Percentiles rank a stretch among this genome's conserved stretches.
Conservation (phyloP, 2,888 invertebrate species). For the Epinotia demarniana region DNA sequence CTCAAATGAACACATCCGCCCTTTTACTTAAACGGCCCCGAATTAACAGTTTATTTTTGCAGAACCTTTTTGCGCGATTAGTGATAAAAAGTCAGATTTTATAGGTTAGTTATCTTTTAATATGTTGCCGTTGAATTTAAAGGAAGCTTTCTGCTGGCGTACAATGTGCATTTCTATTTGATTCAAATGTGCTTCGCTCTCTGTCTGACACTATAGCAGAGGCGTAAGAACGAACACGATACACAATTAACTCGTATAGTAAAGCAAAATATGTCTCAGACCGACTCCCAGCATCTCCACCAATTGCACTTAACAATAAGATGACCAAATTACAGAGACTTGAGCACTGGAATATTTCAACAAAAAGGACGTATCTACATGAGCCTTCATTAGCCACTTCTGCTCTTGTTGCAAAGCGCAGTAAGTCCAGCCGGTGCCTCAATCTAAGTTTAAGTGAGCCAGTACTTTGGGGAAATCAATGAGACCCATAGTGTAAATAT, state of each 20-base stretch:
- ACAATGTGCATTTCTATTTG: too few relatives aligned
- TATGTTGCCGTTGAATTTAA: too few relatives aligned
- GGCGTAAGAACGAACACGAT: background rate
- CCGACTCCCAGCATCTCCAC: too few relatives aligned
- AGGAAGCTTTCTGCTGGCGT: background rate
- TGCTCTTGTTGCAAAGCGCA: conserved; percentile 31
- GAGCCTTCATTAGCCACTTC: background rate
- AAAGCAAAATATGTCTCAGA: background rate
- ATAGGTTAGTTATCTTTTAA: background rate
- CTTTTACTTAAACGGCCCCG: background rate
- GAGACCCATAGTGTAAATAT: conserved; percentile 33
- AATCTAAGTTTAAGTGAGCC: conserved; percentile 54
- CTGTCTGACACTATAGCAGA: too few relatives aligned
- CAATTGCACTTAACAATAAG: background rate
- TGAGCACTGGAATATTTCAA: background rate
- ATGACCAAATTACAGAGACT: background rate
- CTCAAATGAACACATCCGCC: background rate
- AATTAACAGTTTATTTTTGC: background rate
- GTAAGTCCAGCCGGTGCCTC: conserved; percentile 47
- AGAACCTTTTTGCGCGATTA: background rate
- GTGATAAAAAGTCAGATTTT: background rate
- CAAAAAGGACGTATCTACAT: background rate
- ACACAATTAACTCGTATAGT: background rate
- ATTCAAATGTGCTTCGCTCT: too few relatives aligned
- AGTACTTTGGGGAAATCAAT: conserved; percentile 57